phyloP scores from a whole-genome alignment of 2,113 vertebrate genomes.

The Sinocyclocheilus anophthalmus region DNA sequence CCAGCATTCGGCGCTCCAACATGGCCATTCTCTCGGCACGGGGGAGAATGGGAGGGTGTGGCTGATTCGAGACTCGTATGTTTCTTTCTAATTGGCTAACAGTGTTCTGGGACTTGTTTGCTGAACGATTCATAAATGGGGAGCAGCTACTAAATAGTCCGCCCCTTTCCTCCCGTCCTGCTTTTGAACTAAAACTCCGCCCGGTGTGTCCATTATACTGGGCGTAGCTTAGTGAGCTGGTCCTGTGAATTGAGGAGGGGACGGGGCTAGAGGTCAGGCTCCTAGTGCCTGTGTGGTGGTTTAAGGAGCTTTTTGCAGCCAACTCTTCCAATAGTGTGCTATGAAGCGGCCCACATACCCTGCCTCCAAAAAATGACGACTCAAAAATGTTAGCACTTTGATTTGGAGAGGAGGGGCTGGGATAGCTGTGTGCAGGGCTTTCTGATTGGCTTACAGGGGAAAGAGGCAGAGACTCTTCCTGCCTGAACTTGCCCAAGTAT shows the following conservation, averaged over 20 bases:
- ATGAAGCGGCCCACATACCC: slow-evolving; percentile 75
- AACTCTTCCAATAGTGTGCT: slow-evolving; percentile 78
- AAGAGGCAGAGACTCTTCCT: slow-evolving; percentile 76
- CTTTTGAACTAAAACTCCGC: slow-evolving; percentile 48
- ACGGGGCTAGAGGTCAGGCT: slow-evolving; percentile 79
- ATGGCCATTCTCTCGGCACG: slow-evolving; percentile 70
- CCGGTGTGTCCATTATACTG: slow-evolving; percentile 79
- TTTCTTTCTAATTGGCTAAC: slow-evolving; percentile 74
- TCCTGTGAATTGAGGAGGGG: slow-evolving; percentile 71
- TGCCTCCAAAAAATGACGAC: slow-evolving; percentile 72
- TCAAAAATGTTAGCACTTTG: slow-evolving; percentile 74
- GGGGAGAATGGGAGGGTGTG: slow-evolving; percentile 62
- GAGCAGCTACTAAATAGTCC: slow-evolving; percentile 66
- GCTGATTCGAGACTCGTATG: slow-evolving; percentile 76
- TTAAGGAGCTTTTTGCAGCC: slow-evolving; percentile 74
- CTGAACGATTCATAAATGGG: slow-evolving; percentile 67
- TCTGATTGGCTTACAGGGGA: slow-evolving; percentile 45
- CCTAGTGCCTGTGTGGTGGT: slow-evolving; percentile 73
- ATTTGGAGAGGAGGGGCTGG: slow-evolving; percentile 51
- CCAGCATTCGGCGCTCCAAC: slow-evolving; percentile 77
- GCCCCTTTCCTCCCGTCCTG: slow-evolving; percentile 57
- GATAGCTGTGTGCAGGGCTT: slow-evolving; percentile 66
- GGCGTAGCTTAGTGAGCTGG: slow-evolving; percentile 72
- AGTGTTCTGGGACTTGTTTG: slow-evolving; percentile 58
- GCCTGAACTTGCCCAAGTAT: slow-evolving; percentile 65